These are phyloP conservation scores for Sarotherodon lohbergeri DNA, from an alignment of 2,113 vertebrate genomes.

Conservation along the genomic window DNA sequence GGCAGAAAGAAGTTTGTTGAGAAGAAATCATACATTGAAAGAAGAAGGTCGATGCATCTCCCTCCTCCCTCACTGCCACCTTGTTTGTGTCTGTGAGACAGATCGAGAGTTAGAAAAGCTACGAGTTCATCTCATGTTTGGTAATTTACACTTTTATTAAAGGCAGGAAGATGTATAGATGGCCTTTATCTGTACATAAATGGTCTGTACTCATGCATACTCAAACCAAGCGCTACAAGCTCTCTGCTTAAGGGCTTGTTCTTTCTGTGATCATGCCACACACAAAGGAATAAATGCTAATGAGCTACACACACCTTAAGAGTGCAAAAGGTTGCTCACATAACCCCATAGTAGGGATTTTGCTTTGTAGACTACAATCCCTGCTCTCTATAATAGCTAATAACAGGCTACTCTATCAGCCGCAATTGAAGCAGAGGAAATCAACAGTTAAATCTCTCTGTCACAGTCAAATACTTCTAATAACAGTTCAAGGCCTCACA, in stretches of 20 bases:
- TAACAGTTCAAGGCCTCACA: conserved; percentile 6
- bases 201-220: background rate
- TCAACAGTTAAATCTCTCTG: background rate
- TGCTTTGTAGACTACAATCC: background rate
- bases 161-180: background rate
- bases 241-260: background rate
- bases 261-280: background rate
- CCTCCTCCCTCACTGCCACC: background rate
- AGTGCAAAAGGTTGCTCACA: background rate
- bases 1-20: conserved; percentile 8
- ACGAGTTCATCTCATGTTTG: background rate
- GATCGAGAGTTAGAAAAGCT: background rate
- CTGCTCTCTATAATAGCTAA: background rate
- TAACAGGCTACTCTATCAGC: background rate
- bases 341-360: background rate
- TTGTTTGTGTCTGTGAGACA: background rate
- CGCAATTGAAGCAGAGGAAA: background rate
- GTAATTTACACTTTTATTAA: background rate
- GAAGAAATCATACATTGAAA: background rate
- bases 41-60: background rate
- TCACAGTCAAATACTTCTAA: conserved; percentile 8
- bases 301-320: background rate
- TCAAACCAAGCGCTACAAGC: background rate
- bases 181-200: background rate
- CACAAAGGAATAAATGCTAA: background rate